Base-by-base conservation (phyloP, 2,113 vertebrate genomes). In the Megalops atlanticus region DNA sequence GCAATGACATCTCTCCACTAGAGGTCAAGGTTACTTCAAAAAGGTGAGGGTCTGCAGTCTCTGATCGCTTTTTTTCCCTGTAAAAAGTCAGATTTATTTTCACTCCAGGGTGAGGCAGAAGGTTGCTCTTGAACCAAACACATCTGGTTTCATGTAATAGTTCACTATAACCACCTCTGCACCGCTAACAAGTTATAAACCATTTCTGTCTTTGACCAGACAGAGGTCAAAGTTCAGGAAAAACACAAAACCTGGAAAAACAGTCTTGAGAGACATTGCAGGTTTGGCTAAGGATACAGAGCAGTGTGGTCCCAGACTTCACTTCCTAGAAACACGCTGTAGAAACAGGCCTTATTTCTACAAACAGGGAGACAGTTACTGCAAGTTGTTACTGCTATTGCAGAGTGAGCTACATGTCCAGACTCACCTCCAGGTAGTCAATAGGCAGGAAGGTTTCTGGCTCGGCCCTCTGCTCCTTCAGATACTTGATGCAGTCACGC, bases 391-490 rank as follows among this genome's bases (percentile, higher is more conserved):
- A 11, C 27, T 11, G 40, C 49, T 47, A 10, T 10, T n/a, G 35
- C 2, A 36, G 15, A 38, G 18, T 40, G 24, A 52, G 18, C 45
- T 12, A 12, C 35, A 27, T 76, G 38, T 36, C 38, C 7, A 68
- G 45, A 92, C 96, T 95, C 90, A 99, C 98, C 75, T 96, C 91
- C 68, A 99, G 92, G 86, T 96, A 97, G 91, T 99, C 95, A 18
- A 99, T 88, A 80, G 98, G 95, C 74, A 99, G 95, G 79, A 99
- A 98, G 1, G 94, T 99, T 93, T 99, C 98, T 1, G 95, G 96
- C 31, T 97, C 98, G 1, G 93, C 93, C 89, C 96, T 91, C 86
- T 97, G 95, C 79, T 95, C 93, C 88, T 98, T 99, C 18, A 99
- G 89, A 82, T 96, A 95, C 2, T 0, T 74, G 89, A 99, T 99